Evolutionary conservation across 2,797 vertebrate genomes (phyloP), one percentile per base, ranked within the genome.

Genomic region (Dromococcyx pavoninus): DNA sequence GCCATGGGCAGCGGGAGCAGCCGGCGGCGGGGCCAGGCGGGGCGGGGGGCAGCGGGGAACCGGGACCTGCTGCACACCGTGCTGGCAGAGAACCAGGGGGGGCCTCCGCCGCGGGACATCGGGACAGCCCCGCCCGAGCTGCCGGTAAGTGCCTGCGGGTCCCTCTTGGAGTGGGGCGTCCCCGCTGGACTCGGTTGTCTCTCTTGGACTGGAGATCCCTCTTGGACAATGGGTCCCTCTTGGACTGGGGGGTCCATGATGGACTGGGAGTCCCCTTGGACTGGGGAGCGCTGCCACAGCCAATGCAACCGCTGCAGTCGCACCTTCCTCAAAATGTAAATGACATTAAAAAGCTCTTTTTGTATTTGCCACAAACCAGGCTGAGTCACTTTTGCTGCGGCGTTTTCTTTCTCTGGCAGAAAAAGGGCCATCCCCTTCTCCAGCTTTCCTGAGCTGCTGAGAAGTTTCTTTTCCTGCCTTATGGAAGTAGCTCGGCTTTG

Each of bases 1-100:
- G 61, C 65, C 56, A 96, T 95, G 94, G 95, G 96, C 79, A 94
- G 95, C 41, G 95, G 94, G 23, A 95, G 95, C 94, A 97, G 97
- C 90, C 79, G 91, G 64, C 89, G 91, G 58, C 81, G 89, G 58
- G 75, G 93, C n/a, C n/a, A n/a, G n/a, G n/a, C n/a, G n/a, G n/a
- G n/a, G n/a, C n/a, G n/a, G n/a, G n/a, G n/a, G n/a, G n/a, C n/a
- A n/a, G n/a, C n/a, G n/a, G n/a, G n/a, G 48, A 62, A 91, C 44
- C 64, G 65, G 46, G 74, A 82, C 83, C 94, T 96, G 82, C 95
- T 97, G 95, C 92, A 96, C 71, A 76, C 95, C 54, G 73, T 94
- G 84, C 76, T 96, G 96, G 89, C 95, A 5, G 96, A 96, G 72
- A 78, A 95, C 48, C 60, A 69, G 9, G 96, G 73, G 60, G 72